Conservation (phyloP, 2,888 invertebrate genomes). For the Phoenoteleia sp. region DNA sequence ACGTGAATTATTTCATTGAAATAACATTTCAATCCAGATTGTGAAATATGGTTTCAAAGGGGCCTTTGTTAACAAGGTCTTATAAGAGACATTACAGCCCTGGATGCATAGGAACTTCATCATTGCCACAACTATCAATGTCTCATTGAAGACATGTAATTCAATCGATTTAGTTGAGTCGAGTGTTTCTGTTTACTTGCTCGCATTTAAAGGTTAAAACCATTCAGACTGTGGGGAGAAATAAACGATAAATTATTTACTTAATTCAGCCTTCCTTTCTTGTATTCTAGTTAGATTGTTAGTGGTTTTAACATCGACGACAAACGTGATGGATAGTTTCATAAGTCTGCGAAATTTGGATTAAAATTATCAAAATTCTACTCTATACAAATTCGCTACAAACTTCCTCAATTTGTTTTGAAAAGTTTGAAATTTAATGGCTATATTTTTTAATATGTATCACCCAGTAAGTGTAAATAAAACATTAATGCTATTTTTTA, state of each 20-base stretch:
- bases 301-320: conserved; percentile 55
- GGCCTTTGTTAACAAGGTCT: conserved; percentile 19
- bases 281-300: conserved; percentile 51
- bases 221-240: conserved; percentile 43
- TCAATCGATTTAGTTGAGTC: conserved; percentile 27
- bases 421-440: too few species aligned
- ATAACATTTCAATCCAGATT: conserved; percentile 14
- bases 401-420: conserved; percentile 39
- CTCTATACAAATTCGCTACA: conserved; percentile 20
- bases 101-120: background rate
- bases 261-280: conserved; percentile 54
- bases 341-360: conserved; percentile 59
- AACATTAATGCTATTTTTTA: too few species aligned
- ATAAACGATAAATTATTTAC: conserved; percentile 51
- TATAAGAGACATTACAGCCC: background rate
- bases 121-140: conserved; percentile 27
- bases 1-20: conserved; percentile 10
- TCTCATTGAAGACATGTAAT: conserved; percentile 55
- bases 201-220: conserved; percentile 27
- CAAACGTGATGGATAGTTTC: conserved; percentile 36
- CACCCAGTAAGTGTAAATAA: too few species aligned
- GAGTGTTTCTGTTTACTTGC: conserved; percentile 53
- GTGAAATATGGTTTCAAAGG: conserved; percentile 18
- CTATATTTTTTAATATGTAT: too few species aligned
- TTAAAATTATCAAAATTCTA: conserved; percentile 61